Evolutionary conservation across 1,140 invertebrate genomes (phyloP), one percentile per base, ranked within the genome.

Genomic region (Megalonaias nervosa): DNA sequence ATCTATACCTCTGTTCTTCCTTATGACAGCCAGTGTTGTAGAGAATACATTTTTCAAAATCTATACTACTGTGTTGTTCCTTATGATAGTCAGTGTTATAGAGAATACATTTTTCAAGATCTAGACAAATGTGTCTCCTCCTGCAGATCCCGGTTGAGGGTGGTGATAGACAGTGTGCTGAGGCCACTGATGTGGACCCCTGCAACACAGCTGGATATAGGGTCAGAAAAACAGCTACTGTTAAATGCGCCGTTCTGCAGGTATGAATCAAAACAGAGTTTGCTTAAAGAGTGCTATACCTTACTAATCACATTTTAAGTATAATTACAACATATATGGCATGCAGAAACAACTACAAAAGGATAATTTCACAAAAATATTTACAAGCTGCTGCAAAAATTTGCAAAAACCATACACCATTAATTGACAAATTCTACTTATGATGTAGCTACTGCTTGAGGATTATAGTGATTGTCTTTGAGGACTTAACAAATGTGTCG

Each of bases 221-320:
- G 26, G 77, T 72, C 26, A 83, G 83, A 58, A 86, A 84, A 67
- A 69, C 82, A 55, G 88, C 88, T 57, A 81, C 79, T 67, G 77
- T 82, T 5, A 83, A 86, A 74, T 90, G 89, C 82, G 83, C 85
- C 38, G 77, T 90, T 56, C 71, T 90, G 19, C 85, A 84, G 80
- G 89, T 90, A 75, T 70, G 82, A 17, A 70, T 15, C 19, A n/a
- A 57, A 70, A 12, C 14, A 19, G 12, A 21, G n/a, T 19, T 26
- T 48, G 4, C 19, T 48, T 16, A 21, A 21, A 38, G 19, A 6
- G 13, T 71, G 60, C 13, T 23, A n/a, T n/a, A 19, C 9, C 19
- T 62, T 62, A 14, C 60, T 23, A 62, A 62, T n/a, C 19, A 5
- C 60, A 16, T 62, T 62, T 62, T 62, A 9, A 62, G 23, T n/a